phyloP scores from a whole-genome alignment of 2,113 vertebrate genomes.

The Erythrolamprus reginae region DNA sequence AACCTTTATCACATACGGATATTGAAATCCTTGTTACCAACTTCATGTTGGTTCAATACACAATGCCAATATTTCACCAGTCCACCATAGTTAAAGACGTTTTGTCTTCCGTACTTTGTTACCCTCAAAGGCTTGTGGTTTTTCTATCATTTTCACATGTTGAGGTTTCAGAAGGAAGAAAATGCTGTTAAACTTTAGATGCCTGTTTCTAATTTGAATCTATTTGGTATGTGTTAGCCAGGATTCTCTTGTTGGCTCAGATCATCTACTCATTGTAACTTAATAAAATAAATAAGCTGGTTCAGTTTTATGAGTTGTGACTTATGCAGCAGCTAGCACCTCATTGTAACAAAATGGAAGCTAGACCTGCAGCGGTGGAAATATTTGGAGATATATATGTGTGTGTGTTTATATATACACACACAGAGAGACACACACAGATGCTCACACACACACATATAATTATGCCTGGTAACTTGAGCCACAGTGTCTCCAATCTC shows the following conservation, averaged over 20 bases:
- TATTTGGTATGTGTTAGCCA: conserved; percentile 10
- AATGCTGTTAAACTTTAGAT: background rate
- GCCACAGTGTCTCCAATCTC: background rate
- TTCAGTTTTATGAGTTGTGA: background rate
- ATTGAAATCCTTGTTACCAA: background rate
- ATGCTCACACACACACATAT: too few relatives aligned
- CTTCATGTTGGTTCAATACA: background rate
- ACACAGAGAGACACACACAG: too few relatives aligned
- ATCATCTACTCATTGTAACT: background rate
- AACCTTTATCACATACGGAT: background rate
- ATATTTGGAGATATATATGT: background rate
- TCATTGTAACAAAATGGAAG: background rate
- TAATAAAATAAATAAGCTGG: background rate
- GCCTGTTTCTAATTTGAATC: conserved; percentile 6
- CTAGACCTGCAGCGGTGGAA: background rate
- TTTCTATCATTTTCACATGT: background rate
- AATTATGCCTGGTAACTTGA: background rate
- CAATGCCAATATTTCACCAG: background rate
- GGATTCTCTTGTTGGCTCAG: background rate
- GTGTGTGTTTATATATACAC: too few relatives aligned
- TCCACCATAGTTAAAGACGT: background rate
- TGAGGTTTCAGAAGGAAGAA: background rate
- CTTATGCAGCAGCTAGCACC: background rate
- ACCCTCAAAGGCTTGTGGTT: background rate
- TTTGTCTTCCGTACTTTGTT: background rate